Percentiles rank a stretch among this genome's conserved stretches.
These are phyloP conservation scores for Ceratina calcarata DNA, from an alignment of 1,140 invertebrate genomes.

Conservation along the genomic window DNA sequence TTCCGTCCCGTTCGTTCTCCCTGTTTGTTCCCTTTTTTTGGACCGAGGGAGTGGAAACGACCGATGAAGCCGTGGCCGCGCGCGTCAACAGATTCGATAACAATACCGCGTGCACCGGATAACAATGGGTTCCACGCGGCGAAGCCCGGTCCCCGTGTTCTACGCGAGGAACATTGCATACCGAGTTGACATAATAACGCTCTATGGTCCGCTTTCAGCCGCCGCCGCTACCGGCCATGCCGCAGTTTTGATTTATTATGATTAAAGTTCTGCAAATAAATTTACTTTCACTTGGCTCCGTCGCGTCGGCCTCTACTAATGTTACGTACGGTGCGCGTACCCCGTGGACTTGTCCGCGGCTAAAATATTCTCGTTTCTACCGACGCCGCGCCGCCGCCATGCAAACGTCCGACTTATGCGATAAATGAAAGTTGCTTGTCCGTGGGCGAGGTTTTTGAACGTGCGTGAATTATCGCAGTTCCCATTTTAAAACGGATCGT, in stretches of 20 bases:
- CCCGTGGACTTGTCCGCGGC: not conserved
- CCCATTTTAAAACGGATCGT: not conserved
- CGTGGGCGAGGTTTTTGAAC: not conserved
- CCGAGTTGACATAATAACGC: conserved; percentile 19
- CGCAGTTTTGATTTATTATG: conserved; percentile 24
- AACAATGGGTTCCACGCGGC: conserved; percentile 1
- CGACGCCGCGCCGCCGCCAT: not conserved
- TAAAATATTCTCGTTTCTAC: not conserved
- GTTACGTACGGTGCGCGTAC: not conserved
- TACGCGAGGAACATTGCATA: conserved; percentile 20
- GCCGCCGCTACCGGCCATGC: not conserved
- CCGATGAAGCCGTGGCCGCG: not conserved
- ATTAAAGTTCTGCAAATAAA: conserved; percentile 29
- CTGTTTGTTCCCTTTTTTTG: not conserved
- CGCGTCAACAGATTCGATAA: conserved; percentile 7
- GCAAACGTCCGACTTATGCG: not conserved
- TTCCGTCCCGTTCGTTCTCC: not conserved
- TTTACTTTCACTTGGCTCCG: conserved; percentile 14
- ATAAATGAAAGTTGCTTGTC: not conserved
- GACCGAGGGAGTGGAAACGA: too few species aligned
- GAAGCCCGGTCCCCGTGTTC: not conserved
- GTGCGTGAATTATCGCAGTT: not conserved
- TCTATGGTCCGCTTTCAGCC: conserved; percentile 17
- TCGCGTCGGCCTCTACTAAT: not conserved
- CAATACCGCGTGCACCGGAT: not conserved